Evolutionary conservation across 2,797 vertebrate genomes (phyloP).

Genomic region (Trachops cirrhosus): DNA sequence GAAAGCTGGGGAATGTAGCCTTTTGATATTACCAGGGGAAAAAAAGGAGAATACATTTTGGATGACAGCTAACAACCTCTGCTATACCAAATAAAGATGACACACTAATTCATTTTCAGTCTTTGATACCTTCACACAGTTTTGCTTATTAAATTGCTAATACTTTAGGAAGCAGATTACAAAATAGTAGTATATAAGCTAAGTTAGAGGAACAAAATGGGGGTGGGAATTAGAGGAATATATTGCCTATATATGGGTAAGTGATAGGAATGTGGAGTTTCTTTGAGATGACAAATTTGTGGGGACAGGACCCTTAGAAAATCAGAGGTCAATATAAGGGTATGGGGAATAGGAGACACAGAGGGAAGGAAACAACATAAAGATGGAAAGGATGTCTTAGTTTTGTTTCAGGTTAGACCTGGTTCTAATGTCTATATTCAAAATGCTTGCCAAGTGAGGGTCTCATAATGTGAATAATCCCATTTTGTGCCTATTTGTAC

Average conservation of each 20-base stretch:
- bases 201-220: neutral
- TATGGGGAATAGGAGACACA: neutral
- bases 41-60: constrained; percentile 4
- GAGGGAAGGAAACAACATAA: neutral
- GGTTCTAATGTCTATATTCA: neutral
- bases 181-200: constrained; percentile 19
- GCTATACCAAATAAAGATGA: neutral
- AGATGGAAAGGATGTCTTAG: neutral
- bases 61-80: neutral
- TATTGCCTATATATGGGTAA: neutral
- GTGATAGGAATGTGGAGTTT: neutral
- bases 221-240: neutral
- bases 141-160: constrained; percentile 43
- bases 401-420: neutral
- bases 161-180: constrained; percentile 25
- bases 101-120: neutral
- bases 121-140: neutral
- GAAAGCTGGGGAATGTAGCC: neutral
- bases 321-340: neutral
- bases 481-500: neutral
- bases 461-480: neutral
- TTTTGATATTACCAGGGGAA: neutral
- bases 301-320: neutral
- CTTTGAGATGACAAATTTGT: neutral
- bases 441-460: neutral